phyloP scores from a whole-genome alignment of 2,888 invertebrate genomes.

The Microchrysa polita region DNA sequence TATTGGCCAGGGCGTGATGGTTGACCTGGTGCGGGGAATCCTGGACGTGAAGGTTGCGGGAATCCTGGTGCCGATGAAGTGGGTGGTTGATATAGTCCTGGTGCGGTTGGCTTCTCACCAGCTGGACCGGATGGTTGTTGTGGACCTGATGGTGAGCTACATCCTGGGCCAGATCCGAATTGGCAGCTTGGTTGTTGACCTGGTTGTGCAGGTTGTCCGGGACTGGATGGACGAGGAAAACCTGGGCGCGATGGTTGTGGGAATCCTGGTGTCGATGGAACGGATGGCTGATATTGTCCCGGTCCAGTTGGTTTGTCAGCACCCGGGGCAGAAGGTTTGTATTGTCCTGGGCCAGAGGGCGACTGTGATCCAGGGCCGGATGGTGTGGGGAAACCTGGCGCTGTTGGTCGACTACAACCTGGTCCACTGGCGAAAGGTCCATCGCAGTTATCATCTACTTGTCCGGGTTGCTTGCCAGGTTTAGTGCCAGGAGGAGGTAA shows the following conservation, averaged over 20 bases:
- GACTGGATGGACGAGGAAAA: neutral
- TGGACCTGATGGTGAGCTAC: neutral
- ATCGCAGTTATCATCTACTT: neutral
- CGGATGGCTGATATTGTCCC: neutral
- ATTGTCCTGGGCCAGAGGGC: neutral
- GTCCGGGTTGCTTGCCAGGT: neutral
- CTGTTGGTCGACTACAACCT: neutral
- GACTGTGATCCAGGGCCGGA: neutral
- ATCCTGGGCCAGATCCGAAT: slow-evolving; percentile 2
- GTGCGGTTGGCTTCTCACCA: neutral
- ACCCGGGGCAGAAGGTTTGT: slow-evolving; percentile 7
- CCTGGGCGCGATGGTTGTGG: neutral
- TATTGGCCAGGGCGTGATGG: neutral
- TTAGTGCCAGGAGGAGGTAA: neutral
- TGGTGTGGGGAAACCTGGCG: neutral
- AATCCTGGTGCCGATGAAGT: slow-evolving; percentile 14
- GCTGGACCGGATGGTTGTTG: neutral
- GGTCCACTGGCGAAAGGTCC: slow-evolving; percentile 6
- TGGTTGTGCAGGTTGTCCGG: slow-evolving; percentile 1
- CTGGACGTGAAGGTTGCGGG: neutral
- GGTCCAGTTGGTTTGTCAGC: slow-evolving; percentile 13
- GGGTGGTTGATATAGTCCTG: slow-evolving; percentile 1
- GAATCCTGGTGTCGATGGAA: slow-evolving; percentile 5
- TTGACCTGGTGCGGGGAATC: neutral
- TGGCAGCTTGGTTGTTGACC: neutral